These are phyloP conservation scores for Chloropsis cyanopogon DNA, from an alignment of 2,113 vertebrate species.

Conservation along the genomic window DNA sequence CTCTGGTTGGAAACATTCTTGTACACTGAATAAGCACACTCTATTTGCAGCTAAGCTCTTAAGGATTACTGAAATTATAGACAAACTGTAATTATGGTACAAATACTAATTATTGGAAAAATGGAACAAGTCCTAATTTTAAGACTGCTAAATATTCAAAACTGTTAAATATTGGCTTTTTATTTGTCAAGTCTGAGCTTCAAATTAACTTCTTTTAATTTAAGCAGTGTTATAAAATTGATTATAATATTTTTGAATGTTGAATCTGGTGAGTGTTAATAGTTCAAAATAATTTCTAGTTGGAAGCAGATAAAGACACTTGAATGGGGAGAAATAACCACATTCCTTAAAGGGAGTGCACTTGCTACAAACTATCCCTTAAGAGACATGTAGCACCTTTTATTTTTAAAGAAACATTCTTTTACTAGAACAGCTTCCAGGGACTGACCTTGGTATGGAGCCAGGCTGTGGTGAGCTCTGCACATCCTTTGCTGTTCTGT, in stretches of 20 bases:
- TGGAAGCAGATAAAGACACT: neutral
- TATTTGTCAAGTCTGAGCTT: neutral
- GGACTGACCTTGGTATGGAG: neutral
- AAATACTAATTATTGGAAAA: constrained; percentile 36
- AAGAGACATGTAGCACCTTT: neutral
- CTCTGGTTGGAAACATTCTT: neutral
- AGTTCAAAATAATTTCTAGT: neutral
- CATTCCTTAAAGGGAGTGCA: neutral
- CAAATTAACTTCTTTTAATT: neutral
- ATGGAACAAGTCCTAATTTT: constrained; percentile 23
- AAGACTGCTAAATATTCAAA: constrained; percentile 19
- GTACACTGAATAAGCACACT: neutral
- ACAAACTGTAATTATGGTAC: constrained; percentile 17
- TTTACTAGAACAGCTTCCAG: neutral
- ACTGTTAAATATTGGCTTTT: neutral
- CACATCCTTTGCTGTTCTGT: neutral
- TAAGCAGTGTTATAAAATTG: neutral
- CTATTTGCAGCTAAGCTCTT: neutral
- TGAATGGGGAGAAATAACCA: neutral
- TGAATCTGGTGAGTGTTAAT: neutral
- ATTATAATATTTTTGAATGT: neutral
- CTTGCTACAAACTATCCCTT: neutral
- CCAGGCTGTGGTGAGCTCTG: neutral
- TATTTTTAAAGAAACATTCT: neutral
- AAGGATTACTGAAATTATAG: constrained; percentile 1